phyloP scores from a whole-genome alignment of 2,113 vertebrate species.

The Myrmecobius fasciatus region DNA sequence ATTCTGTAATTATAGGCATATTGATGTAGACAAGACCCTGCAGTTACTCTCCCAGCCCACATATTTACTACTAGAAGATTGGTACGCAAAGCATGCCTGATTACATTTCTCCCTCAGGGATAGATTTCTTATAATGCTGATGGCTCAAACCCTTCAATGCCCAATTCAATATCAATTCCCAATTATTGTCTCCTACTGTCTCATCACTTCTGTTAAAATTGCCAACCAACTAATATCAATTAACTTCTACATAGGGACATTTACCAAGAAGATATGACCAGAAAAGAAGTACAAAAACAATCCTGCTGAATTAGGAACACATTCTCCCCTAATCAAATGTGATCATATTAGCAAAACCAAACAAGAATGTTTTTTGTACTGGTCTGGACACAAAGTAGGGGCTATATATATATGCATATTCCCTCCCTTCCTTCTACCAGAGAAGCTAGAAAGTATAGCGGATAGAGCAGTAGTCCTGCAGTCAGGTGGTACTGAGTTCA shows the following conservation, averaged over 20 bases:
- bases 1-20: not conserved
- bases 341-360: not conserved
- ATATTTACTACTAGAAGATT: not conserved
- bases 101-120: not conserved
- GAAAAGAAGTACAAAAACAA: not conserved
- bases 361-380: not conserved
- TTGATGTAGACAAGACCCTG: not conserved
- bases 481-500: not conserved
- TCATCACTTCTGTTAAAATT: not conserved
- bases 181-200: no score
- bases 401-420: not conserved
- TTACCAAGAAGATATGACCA: not conserved
- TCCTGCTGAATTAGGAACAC: not conserved
- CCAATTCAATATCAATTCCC: not conserved
- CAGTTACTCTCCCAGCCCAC: not conserved
- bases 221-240: not conserved
- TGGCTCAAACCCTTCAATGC: not conserved
- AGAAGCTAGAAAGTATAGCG: not conserved
- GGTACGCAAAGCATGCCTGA: not conserved
- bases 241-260: not conserved
- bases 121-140: not conserved
- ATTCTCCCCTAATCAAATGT: not conserved
- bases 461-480: not conserved
- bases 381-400: not conserved
- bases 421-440: not conserved